Conservation (phyloP, 2,797 vertebrate species). For the Micrastur ruficollis region DNA sequence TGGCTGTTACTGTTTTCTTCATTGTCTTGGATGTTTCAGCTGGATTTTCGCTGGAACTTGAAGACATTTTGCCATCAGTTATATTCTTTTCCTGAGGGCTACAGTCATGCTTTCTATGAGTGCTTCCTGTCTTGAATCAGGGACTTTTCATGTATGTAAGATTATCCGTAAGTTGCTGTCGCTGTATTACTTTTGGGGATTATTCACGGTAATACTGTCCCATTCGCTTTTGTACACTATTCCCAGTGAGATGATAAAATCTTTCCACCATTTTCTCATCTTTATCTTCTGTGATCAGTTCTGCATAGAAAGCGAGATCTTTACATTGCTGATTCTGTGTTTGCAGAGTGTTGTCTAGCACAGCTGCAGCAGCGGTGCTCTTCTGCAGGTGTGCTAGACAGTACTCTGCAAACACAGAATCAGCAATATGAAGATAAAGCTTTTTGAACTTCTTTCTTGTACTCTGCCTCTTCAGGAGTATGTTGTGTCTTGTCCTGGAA, state of each 20-base stretch:
- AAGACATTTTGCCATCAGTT: neutral
- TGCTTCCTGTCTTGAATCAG: neutral
- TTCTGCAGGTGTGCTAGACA: neutral
- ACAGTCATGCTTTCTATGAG: neutral
- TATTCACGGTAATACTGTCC: neutral
- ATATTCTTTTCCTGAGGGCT: neutral
- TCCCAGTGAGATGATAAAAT: neutral
- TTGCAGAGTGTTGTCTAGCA: neutral
- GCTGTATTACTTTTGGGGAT: neutral
- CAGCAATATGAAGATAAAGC: no score
- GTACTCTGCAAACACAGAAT: no score
- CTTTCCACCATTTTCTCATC: neutral
- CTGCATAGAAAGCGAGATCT: neutral
- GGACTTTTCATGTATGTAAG: neutral
- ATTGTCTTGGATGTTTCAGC: neutral
- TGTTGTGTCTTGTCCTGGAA: neutral
- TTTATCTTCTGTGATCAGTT: neutral
- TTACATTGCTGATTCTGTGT: neutral
- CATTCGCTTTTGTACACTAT: neutral
- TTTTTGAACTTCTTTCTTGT: neutral
- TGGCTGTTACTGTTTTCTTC: neutral
- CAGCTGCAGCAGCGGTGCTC: neutral
- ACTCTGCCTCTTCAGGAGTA: neutral
- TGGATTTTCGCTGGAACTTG: neutral
- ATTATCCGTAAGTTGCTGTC: neutral